phyloP scores from a whole-genome alignment of 2,113 vertebrate species.

The Ageneiosus marmoratus region DNA sequence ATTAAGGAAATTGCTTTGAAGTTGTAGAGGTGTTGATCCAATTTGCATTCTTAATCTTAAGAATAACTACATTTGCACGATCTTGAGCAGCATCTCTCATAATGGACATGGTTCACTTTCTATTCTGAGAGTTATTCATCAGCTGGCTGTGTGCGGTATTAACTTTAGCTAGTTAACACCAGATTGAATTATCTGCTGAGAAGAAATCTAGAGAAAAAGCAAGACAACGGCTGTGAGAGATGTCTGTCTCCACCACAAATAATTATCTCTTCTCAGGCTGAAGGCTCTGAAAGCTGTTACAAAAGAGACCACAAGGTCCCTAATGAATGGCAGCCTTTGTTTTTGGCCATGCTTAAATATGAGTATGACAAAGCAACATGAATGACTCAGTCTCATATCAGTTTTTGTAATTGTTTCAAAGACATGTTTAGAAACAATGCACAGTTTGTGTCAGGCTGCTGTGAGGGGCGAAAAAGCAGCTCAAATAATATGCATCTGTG shows the following conservation, averaged over 20 bases:
- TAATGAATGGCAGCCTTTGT: conserved; percentile 50
- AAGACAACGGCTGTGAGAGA: conserved; percentile 37
- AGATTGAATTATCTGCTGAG: conserved; percentile 21
- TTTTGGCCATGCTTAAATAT: conserved; percentile 43
- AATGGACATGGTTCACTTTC: not conserved
- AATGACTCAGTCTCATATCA: conserved; percentile 43
- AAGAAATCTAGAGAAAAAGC: conserved; percentile 25
- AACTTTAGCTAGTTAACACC: conserved; percentile 42
- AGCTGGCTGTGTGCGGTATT: conserved; percentile 25
- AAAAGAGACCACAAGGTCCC: conserved; percentile 44
- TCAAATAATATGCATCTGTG: conserved; percentile 47
- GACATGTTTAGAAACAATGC: conserved; percentile 51
- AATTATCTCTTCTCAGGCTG: conserved; percentile 42
- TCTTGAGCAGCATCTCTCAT: not conserved
- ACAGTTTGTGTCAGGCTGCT: conserved; percentile 50
- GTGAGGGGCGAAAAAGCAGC: conserved; percentile 46
- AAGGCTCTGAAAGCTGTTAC: conserved; percentile 46
- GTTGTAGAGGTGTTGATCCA: not conserved
- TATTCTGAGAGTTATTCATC: not conserved
- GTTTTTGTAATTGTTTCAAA: conserved; percentile 48
- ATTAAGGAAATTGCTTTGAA: not conserved
- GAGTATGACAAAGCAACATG: conserved; percentile 44
- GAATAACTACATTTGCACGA: not conserved
- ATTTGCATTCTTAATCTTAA: not conserved
- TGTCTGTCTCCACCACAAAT: conserved; percentile 48